A percentile compares a stretch with the other conserved stretches of the same genome.
Conservation (phyloP, 2,113 vertebrate genomes). For the Eulacestoma nigropectus region DNA sequence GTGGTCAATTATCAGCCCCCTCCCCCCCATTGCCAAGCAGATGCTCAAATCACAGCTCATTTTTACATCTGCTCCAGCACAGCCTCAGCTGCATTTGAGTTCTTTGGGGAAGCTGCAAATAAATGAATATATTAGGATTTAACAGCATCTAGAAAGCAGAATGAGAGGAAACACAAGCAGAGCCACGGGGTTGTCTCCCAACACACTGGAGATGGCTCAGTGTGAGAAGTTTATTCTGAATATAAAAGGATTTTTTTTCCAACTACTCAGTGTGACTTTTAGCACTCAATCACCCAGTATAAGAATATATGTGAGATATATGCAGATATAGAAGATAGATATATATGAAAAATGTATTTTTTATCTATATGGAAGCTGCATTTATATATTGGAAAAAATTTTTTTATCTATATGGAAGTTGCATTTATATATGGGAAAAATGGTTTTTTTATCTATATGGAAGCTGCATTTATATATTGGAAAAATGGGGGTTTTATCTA, state of each 20-base stretch:
- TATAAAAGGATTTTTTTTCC: not conserved
- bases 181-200: not conserved
- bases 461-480: not conserved
- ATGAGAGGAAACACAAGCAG: not conserved
- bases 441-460: too few species aligned
- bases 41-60: constrained; percentile 18
- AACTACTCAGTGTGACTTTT: not conserved
- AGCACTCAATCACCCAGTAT: not conserved
- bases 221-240: not conserved
- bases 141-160: not conserved
- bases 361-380: not conserved
- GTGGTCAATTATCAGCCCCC: constrained; percentile 22
- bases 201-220: not conserved
- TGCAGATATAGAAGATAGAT: not conserved
- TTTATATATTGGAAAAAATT: not conserved
- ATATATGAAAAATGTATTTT: not conserved
- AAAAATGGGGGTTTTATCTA: too few species aligned
- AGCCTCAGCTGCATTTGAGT: not conserved
- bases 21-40: constrained; percentile 15
- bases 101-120: not conserved
- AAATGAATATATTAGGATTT: not conserved
- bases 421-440: not conserved
- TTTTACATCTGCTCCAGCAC: not conserved
- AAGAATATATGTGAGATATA: not conserved
- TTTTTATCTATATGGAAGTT: not conserved